Conservation (phyloP, 2,113 vertebrate genomes). For the Zosterops japonicus region DNA sequence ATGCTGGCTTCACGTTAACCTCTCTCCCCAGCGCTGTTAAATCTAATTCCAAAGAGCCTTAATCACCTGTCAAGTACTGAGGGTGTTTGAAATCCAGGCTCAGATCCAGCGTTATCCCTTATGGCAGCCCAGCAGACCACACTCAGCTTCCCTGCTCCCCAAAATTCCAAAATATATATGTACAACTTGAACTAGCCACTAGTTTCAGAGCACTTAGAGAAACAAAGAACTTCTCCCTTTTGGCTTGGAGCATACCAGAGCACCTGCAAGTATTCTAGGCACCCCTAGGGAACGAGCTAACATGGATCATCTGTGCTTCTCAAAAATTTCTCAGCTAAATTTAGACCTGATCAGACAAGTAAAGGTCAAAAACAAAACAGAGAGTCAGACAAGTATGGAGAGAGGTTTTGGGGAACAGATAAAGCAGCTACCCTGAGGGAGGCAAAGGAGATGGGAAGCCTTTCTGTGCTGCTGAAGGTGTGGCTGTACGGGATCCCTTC, state of each 20-base stretch:
- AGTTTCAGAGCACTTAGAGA: background rate
- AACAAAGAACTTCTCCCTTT: background rate
- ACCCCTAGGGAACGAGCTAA: background rate
- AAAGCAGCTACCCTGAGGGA: background rate
- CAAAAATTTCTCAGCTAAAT: slow-evolving; percentile 30
- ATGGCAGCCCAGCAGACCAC: background rate
- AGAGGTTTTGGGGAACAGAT: background rate
- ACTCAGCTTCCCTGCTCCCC: background rate
- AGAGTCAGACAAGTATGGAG: background rate
- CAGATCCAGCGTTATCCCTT: background rate
- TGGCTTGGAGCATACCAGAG: background rate
- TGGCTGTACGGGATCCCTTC: background rate
- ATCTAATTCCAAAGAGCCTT: slow-evolving; percentile 18
- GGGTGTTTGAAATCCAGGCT: slow-evolving; percentile 34
- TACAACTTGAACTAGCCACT: background rate
- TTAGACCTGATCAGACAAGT: background rate
- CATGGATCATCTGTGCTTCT: background rate
- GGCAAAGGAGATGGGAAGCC: background rate
- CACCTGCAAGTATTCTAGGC: slow-evolving; percentile 27
- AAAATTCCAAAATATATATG: background rate
- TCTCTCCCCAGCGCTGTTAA: slow-evolving; percentile 1
- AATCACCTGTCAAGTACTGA: slow-evolving; percentile 35
- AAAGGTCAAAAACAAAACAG: background rate
- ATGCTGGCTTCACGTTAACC: background rate
- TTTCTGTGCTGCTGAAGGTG: background rate